phyloP scores from a whole-genome alignment of 2,797 vertebrate genomes.

The Enteromius mattozi region DNA sequence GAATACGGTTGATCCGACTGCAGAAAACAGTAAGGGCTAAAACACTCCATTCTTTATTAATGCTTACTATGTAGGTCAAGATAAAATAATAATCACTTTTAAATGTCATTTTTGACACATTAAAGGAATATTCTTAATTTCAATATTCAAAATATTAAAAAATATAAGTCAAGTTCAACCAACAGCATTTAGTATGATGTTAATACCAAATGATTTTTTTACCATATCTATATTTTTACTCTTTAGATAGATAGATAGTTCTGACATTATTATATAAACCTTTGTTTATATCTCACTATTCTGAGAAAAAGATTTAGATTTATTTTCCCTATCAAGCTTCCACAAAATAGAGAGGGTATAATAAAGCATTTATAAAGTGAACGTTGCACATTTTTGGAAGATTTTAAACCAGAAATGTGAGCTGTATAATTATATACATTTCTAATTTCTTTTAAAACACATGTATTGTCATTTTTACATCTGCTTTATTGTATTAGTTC shows the following conservation, averaged over 20 bases:
- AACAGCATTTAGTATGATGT: background rate
- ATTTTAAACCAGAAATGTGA: background rate
- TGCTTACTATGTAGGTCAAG: constrained; percentile 29
- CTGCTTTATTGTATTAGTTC: background rate
- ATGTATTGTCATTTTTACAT: background rate
- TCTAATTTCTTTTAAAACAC: background rate
- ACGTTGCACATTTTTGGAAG: background rate
- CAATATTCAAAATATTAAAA: background rate
- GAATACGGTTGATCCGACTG: constrained; percentile 28
- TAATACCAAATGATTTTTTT: background rate
- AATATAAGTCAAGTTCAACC: background rate
- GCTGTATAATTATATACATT: background rate
- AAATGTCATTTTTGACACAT: background rate
- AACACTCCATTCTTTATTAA: constrained; percentile 16
- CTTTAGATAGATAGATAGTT: too few species aligned
- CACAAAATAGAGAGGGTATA: background rate
- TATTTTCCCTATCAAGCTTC: background rate
- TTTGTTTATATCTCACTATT: background rate
- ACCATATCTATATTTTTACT: too few species aligned
- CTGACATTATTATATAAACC: too few species aligned
- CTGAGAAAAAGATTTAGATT: too few species aligned
- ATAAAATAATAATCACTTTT: constrained; percentile 10
- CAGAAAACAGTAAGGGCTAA: constrained; percentile 24
- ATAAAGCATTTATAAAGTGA: background rate
- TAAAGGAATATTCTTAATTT: background rate